Base-by-base conservation (phyloP, 2,797 vertebrate species). In the Paratrypauchen microcephalus region DNA sequence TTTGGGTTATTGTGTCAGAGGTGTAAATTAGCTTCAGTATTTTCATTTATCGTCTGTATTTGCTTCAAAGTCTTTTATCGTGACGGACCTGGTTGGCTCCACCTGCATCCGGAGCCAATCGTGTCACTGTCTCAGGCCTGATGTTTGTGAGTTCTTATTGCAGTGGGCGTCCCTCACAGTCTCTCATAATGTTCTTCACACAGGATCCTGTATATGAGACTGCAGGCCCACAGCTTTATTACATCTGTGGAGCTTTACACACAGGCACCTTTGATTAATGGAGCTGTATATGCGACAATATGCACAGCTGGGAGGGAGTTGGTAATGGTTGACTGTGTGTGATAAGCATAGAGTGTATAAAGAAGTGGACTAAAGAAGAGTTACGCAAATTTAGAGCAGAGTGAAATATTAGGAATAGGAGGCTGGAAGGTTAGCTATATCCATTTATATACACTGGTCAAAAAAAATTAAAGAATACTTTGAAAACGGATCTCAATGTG, bases 121-220 rank as follows among this genome's bases (percentile, higher is more conserved):
- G 80, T 87, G 88, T 91, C 89, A 88, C 88, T 91, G 89, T 89
- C 79, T 76, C 65, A 54, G 69, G 68, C 84, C 7, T 90, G 89
- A 92, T 91, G 89, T 90, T 92, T 91, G 89, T 78, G 78, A 87
- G 83, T 80, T 66, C 83, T 89, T 91, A 91, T 91, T 90, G 89
- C 88, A 91, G 84, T 82, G 84, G 81, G 74, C 83, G 81, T 88
- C 76, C 81, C 85, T 83, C 73, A 30, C 83, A 86, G 85, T 76
- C 87, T 88, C 87, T 89, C 75, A 90, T 91, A 91, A 92, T 88
- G 82, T 87, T 87, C 79, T 87, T 74, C 81, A 82, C 78, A 83
- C 80, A 77, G 65, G 66, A 66, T 16, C 75, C 70, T 81, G 76
- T 81, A 81, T 59, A 75, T 81, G 71, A 64, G 73, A 79, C 75